Evolutionary conservation across 2,888 invertebrate species (phyloP).

Genomic region (Gandaritis pyraliata): DNA sequence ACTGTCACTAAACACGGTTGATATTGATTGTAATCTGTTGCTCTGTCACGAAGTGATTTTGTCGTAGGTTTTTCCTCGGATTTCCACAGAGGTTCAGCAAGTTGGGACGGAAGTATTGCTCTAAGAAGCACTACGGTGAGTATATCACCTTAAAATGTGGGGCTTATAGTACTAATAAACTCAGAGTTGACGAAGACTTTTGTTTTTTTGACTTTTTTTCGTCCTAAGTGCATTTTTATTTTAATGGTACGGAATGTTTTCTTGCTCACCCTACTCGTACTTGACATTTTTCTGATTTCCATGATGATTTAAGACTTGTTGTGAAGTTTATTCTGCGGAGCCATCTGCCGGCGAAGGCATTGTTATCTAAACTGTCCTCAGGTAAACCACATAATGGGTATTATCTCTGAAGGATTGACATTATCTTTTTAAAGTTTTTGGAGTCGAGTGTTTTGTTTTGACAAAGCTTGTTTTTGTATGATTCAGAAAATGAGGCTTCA

Average conservation of each 20-base stretch:
- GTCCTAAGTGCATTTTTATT: not conserved
- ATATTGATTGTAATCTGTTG: too few species aligned
- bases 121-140: too few species aligned
- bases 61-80: too few species aligned
- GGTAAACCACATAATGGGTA: constrained; percentile 79
- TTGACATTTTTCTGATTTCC: constrained; percentile 61
- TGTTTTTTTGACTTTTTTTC: too few species aligned
- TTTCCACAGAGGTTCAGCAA: too few species aligned
- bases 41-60: too few species aligned
- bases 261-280: not conserved
- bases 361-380: constrained; percentile 72
- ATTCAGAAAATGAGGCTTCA: constrained; percentile 53
- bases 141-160: too few species aligned
- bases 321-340: constrained; percentile 80
- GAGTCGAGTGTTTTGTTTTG: constrained; percentile 78
- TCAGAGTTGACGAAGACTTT: too few species aligned
- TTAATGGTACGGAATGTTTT: constrained; percentile 1
- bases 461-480: constrained; percentile 74
- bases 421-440: constrained; percentile 71
- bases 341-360: constrained; percentile 76
- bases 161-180: too few species aligned
- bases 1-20: too few species aligned
- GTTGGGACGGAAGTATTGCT: too few species aligned
- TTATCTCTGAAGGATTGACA: constrained; percentile 80
- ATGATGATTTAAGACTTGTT: constrained; percentile 72